Conservation (phyloP, 2,113 vertebrate genomes). For the Syngnathus floridae region DNA sequence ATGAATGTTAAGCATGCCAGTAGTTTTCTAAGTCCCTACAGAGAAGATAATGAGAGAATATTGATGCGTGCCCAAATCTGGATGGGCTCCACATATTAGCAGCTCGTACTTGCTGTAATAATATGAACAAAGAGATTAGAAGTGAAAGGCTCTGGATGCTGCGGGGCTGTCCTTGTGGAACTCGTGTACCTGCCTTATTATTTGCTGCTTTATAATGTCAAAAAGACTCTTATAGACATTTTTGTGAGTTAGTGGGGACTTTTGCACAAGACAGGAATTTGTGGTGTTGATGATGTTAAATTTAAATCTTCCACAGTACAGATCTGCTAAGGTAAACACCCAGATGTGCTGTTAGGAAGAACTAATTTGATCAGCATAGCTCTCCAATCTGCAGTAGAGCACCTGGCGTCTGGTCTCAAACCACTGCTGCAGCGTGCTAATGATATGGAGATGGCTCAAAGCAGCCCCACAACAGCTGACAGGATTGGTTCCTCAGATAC, state of each 20-base stretch:
- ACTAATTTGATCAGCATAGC: conserved; percentile 10
- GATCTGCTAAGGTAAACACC: conserved; percentile 12
- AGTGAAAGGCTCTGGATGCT: conserved; percentile 9
- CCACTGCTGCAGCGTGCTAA: conserved; percentile 8
- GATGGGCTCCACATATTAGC: conserved; percentile 44
- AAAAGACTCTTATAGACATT: background rate
- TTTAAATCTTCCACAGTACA: background rate
- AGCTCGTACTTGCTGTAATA: conserved; percentile 28
- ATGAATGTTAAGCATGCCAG: conserved; percentile 25
- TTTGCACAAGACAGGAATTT: background rate
- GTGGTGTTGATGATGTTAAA: conserved; percentile 1
- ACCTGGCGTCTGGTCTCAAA: conserved; percentile 9
- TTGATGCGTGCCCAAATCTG: conserved; percentile 53
- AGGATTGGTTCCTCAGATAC: conserved; percentile 4
- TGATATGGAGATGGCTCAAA: conserved; percentile 12
- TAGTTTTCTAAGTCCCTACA: conserved; percentile 32
- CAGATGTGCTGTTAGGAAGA: conserved; percentile 12
- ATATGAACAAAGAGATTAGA: conserved; percentile 18
- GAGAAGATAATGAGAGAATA: conserved; percentile 49
- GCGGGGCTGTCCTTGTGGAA: too few species aligned
- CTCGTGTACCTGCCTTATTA: too few species aligned
- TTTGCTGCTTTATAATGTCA: background rate
- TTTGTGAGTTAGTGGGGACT: background rate
- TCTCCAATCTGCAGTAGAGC: conserved; percentile 11
- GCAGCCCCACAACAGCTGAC: conserved; percentile 4